Conservation (phyloP, 2,113 vertebrate species). For the Chaetorhynchus papuensis region DNA sequence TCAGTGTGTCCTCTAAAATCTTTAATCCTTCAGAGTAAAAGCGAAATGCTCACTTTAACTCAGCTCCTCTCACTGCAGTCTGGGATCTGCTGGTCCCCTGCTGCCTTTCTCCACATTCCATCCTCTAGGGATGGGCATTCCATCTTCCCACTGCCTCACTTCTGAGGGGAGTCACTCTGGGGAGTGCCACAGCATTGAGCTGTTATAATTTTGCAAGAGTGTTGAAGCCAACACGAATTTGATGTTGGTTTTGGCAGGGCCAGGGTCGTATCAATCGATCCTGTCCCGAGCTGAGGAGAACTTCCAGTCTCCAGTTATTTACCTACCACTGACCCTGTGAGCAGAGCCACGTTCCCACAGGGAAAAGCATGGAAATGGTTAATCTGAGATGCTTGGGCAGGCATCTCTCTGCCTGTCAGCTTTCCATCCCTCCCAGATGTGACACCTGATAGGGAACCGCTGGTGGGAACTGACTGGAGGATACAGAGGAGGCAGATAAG, state of each 20-base stretch:
- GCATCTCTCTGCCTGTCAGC: conserved; percentile 4
- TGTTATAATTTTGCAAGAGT: not conserved
- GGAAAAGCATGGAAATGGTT: conserved; percentile 20
- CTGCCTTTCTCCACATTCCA: not conserved
- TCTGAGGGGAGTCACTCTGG: not conserved
- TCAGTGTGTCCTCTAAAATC: not conserved
- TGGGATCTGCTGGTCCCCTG: not conserved
- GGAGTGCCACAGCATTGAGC: not conserved
- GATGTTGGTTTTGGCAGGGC: not conserved
- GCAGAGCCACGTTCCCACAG: not conserved
- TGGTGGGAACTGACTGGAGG: conserved; percentile 50
- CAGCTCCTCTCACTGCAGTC: not conserved
- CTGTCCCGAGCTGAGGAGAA: not conserved
- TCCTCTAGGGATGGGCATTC: not conserved
- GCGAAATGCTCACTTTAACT: not conserved
- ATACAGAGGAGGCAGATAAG: conserved; percentile 44
- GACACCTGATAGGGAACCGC: conserved; percentile 37
- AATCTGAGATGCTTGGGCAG: not conserved
- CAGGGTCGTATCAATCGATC: accelerated
- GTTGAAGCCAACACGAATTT: not conserved
- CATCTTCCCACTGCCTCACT: not conserved
- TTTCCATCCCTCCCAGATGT: conserved; percentile 26
- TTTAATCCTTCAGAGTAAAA: not conserved
- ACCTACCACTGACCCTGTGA: not conserved
- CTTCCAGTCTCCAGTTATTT: not conserved